Conservation (phyloP, 2,888 invertebrate genomes). For the Pollenia griseotomentosa region DNA sequence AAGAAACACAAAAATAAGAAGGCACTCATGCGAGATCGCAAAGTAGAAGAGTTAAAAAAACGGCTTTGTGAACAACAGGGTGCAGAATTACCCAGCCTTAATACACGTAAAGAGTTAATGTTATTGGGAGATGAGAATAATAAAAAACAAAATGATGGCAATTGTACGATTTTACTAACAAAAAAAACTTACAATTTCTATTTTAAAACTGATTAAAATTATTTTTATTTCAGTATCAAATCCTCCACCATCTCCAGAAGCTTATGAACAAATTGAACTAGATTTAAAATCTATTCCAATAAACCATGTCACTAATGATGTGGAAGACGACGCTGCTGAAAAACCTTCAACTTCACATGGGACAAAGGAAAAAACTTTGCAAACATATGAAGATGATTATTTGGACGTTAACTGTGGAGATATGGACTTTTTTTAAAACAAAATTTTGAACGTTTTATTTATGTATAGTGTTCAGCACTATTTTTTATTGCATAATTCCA, state of each 20-base stretch:
- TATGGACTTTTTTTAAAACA: conserved; percentile 89
- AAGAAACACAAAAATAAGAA: conserved; percentile 86
- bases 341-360: conserved; percentile 81
- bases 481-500: conserved; percentile 46
- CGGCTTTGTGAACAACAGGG: conserved; percentile 85
- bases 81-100: conserved; percentile 80
- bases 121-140: conserved; percentile 78
- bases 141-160: conserved; percentile 79
- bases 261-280: conserved; percentile 86
- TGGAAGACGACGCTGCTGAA: conserved; percentile 75
- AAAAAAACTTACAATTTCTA: not conserved
- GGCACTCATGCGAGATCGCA: conserved; percentile 86
- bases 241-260: conserved; percentile 93
- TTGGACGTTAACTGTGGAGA: conserved; percentile 89
- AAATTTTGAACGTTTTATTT: conserved; percentile 54
- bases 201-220: conserved; percentile 39
- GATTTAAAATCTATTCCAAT: conserved; percentile 86
- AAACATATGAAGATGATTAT: conserved; percentile 88
- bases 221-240: conserved; percentile 85
- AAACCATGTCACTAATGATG: conserved; percentile 80
- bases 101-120: conserved; percentile 79
- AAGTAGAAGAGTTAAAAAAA: conserved; percentile 88
- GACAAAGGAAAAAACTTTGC: conserved; percentile 77
- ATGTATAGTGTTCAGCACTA: conserved; percentile 46
- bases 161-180: conserved; percentile 75